Evolutionary conservation across 2,888 invertebrate species (phyloP).

Genomic region (Cheiracanthium punctorium): DNA sequence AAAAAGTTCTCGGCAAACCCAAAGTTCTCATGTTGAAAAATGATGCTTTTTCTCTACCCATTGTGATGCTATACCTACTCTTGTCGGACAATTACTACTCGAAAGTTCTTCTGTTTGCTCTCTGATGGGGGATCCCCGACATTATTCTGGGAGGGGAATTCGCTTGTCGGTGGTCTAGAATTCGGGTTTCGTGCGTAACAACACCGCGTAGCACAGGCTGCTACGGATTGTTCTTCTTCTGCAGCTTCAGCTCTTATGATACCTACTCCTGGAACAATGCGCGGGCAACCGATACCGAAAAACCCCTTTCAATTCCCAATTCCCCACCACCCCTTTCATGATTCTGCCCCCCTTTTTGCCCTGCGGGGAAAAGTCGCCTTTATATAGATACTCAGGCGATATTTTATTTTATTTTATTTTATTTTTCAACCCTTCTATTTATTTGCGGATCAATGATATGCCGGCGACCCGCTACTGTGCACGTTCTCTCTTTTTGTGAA

Average conservation of each 20-base stretch:
- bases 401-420: too few species aligned
- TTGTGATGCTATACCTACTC: conserved; percentile 37
- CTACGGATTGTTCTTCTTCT: background rate
- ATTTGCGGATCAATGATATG: background rate
- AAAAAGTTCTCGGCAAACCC: conserved; percentile 14
- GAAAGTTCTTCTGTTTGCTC: conserved; percentile 50
- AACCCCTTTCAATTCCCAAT: background rate
- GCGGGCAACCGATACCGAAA: background rate
- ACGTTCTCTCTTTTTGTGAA: background rate
- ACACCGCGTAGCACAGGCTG: too few species aligned
- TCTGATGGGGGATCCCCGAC: background rate
- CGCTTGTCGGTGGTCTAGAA: background rate
- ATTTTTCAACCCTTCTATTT: background rate
- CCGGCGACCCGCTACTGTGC: background rate
- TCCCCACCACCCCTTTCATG: too few species aligned
- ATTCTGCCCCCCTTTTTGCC: background rate
- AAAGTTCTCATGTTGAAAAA: conserved; percentile 59
- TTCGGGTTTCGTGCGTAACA: background rate
- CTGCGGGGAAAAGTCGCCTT: background rate
- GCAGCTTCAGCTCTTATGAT: background rate
- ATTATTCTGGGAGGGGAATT: background rate
- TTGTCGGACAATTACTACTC: conserved; percentile 64
- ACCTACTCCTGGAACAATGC: background rate
- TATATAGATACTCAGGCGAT: background rate
- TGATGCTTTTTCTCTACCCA: conserved; percentile 44